phyloP scores from a whole-genome alignment of 2,113 vertebrate genomes.

The Casuarius casuarius region DNA sequence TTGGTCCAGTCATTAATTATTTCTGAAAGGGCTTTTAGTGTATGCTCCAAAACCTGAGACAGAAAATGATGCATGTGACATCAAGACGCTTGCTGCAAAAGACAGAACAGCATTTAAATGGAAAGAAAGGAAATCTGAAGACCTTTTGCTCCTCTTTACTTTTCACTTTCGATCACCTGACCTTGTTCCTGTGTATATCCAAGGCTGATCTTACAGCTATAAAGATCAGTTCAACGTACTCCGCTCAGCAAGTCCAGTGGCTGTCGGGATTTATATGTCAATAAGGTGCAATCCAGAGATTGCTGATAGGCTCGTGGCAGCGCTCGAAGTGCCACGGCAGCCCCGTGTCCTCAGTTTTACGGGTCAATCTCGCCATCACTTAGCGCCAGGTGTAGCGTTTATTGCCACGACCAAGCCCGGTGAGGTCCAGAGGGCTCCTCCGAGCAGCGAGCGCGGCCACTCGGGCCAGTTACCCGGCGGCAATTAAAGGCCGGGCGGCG shows the following conservation, averaged over 20 bases:
- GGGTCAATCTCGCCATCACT: background rate
- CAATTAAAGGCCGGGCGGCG: too few relatives aligned
- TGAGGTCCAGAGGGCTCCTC: background rate
- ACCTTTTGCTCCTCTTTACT: background rate
- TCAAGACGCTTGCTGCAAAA: background rate
- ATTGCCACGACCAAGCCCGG: background rate
- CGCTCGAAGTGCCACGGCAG: background rate
- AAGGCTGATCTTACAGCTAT: background rate
- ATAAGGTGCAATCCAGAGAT: background rate
- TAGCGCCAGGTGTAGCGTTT: background rate
- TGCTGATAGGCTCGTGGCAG: background rate
- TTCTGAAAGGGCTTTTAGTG: conserved; percentile 62
- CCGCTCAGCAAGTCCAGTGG: background rate
- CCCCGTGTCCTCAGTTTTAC: background rate
- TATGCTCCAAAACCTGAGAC: conserved; percentile 26
- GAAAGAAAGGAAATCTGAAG: background rate
- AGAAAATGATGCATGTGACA: background rate
- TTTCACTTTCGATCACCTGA: background rate
- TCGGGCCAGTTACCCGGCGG: too few relatives aligned
- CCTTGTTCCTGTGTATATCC: background rate
- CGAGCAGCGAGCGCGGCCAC: background rate
- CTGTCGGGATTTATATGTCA: background rate
- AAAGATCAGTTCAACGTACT: background rate
- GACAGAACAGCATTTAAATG: background rate
- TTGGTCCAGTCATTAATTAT: conserved; percentile 60